Conservation (phyloP, 2,113 vertebrate species). For the Calypte anna region DNA sequence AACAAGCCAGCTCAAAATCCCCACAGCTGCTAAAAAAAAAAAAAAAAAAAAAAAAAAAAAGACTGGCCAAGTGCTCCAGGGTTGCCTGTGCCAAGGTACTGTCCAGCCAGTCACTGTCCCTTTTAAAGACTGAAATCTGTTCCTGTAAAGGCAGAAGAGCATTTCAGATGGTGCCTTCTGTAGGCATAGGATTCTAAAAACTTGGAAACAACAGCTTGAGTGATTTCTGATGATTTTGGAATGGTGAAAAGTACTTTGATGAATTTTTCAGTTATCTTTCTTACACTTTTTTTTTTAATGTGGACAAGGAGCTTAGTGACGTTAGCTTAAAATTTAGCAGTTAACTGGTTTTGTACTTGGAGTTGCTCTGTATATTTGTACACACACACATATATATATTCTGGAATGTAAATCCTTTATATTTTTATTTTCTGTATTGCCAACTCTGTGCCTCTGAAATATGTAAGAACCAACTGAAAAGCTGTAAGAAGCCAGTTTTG, state of each 20-base stretch:
- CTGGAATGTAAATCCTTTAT: slow-evolving; percentile 42
- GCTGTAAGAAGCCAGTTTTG: slow-evolving; percentile 31
- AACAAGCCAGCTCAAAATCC: neutral
- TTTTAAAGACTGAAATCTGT: neutral
- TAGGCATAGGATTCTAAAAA: neutral
- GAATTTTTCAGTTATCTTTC: neutral
- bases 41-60: neutral
- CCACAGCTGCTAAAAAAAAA: neutral
- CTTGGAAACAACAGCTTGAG: neutral
- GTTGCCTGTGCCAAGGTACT: neutral
- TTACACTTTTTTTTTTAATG: neutral
- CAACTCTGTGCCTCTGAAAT: slow-evolving; percentile 53
- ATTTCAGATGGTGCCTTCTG: neutral
- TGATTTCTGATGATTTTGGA: neutral
- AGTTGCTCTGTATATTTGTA: neutral
- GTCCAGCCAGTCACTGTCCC: neutral
- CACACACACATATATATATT: neutral
- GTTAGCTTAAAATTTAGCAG: slow-evolving; percentile 10
- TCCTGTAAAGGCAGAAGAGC: neutral
- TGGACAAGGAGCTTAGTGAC: neutral
- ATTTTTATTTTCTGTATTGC: slow-evolving; percentile 62
- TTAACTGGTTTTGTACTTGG: slow-evolving; percentile 47
- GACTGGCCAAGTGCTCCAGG: neutral
- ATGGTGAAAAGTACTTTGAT: neutral
- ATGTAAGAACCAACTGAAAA: slow-evolving; percentile 25